Evolutionary conservation across 1,140 invertebrate genomes (phyloP).

Genomic region (Micrasema longulum): DNA sequence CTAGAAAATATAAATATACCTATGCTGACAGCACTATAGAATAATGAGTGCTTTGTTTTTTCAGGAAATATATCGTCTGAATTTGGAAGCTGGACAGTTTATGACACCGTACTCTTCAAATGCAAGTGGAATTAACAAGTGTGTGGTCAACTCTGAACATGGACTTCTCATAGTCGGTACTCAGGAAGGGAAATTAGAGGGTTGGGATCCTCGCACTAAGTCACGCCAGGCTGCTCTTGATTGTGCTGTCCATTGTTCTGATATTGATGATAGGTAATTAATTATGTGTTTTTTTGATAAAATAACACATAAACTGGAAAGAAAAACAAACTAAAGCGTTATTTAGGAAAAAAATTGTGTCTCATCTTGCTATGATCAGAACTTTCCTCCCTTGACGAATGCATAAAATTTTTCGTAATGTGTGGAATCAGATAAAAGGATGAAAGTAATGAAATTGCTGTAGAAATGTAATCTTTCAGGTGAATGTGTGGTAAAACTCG

Average conservation of each 20-base stretch:
- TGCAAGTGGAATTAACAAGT: conserved; percentile 85
- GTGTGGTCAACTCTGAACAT: conserved; percentile 90
- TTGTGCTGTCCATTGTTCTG: conserved; percentile 81
- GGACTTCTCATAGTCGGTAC: conserved; percentile 90
- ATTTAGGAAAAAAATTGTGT: too few relatives aligned
- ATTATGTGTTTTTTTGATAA: background rate
- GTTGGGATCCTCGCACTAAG: conserved; percentile 92
- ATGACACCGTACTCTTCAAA: conserved; percentile 84
- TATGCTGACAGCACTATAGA: too few relatives aligned
- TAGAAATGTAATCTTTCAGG: too few relatives aligned
- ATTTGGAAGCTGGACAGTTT: conserved; percentile 96
- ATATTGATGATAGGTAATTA: conserved; percentile 70
- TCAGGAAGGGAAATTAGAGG: conserved; percentile 93
- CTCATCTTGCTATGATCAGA: too few relatives aligned
- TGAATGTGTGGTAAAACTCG: too few relatives aligned
- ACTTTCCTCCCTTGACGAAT: too few relatives aligned
- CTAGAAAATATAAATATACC: too few relatives aligned
- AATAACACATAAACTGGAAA: background rate
- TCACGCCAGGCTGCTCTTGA: conserved; percentile 85
- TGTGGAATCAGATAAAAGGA: too few relatives aligned
- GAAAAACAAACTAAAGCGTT: too few relatives aligned
- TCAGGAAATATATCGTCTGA: conserved; percentile 92
- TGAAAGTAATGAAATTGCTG: too few relatives aligned
- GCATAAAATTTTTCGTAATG: too few relatives aligned
- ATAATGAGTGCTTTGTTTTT: too few relatives aligned